Evolutionary conservation across 2,797 vertebrate species (phyloP), one percentile per base, ranked within the genome.

Genomic region (Nannoperca obscura): DNA sequence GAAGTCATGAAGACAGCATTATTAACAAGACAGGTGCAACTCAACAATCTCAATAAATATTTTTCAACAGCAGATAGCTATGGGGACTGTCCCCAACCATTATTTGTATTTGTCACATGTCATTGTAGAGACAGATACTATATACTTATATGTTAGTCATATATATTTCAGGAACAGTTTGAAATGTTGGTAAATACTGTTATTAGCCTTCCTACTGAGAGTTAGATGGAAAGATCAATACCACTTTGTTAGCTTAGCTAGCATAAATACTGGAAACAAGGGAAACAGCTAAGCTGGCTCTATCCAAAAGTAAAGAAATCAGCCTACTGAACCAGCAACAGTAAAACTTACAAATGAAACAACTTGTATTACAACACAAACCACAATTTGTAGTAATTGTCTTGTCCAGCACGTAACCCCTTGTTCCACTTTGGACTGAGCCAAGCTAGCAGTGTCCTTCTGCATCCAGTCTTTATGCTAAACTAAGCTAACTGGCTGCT

Each of bases 401-500:
- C 42, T 44, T 44, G 42, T 15, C 42, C 42, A 44, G 42, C 42
- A 47, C 1, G 19, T 20, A 47, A 47, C 7, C 46, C 46, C 46
- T 20, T n/a, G n/a, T 17, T 1, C 9, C 8, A 1, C 42, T 49
- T 20, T 38, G 11, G 19, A 34, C 27, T 6, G 12, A 59, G 54
- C 46, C 17, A 40, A 61, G 24, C 36, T 32, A 36, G 10, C 22
- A 8, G 5, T 32, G 57, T 55, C 3, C 24, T 40, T 10, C 34
- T 69, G 42, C 17, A 0, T 30, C 22, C 7, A 47, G 20, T 67
- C 8, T 66, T 49, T 14, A 64, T 60, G 71, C 17, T 63, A 46
- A 75, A 27, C 30, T 62, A 72, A 46, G 30, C n/a, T 27, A 54
- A 42, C 15, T 36, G 8, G 14, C 47, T 47, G 36, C 30, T 60